Conservation (phyloP, 2,888 invertebrate genomes). For the Stenodera caucasica region DNA sequence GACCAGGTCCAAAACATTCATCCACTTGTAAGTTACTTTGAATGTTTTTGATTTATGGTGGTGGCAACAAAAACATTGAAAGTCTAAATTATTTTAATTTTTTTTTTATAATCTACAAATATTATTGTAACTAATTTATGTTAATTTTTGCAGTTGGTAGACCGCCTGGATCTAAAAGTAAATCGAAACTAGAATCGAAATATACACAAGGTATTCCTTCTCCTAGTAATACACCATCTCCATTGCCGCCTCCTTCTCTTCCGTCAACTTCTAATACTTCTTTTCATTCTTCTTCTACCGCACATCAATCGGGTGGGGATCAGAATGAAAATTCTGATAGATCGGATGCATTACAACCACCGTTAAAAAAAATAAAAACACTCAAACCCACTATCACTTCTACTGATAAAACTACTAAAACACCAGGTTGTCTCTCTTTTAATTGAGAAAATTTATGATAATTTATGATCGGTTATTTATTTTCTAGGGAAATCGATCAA, state of each 20-base stretch:
- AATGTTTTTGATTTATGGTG: slow-evolving; percentile 22
- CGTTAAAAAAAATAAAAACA: slow-evolving; percentile 40
- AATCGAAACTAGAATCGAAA: slow-evolving; percentile 47
- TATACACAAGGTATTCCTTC: slow-evolving; percentile 52
- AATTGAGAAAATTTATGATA: not conserved
- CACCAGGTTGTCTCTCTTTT: not conserved
- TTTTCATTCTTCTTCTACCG: slow-evolving; percentile 22
- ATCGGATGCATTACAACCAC: slow-evolving; percentile 16
- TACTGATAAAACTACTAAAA: slow-evolving; percentile 14
- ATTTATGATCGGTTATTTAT: not conserved
- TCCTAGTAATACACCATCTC: slow-evolving; percentile 32
- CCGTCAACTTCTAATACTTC: slow-evolving; percentile 31
- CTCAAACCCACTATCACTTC: slow-evolving; percentile 34
- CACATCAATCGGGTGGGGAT: not conserved
- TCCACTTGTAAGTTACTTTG: slow-evolving; percentile 27
- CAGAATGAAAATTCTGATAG: slow-evolving; percentile 31
- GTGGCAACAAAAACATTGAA: slow-evolving; percentile 5
- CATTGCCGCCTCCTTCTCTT: slow-evolving; percentile 33
- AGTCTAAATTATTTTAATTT: slow-evolving; percentile 30
- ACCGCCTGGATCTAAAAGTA: slow-evolving; percentile 54
- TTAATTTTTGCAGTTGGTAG: slow-evolving; percentile 56
- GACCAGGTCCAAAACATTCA: slow-evolving; percentile 47
- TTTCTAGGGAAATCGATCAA: slow-evolving; percentile 21
- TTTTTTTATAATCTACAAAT: slow-evolving; percentile 20
- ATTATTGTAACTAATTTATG: no score